A percentile compares a stretch with the other conserved stretches of the same genome.
Conservation (phyloP, 2,113 vertebrate species). For the Ophiodon elongatus region DNA sequence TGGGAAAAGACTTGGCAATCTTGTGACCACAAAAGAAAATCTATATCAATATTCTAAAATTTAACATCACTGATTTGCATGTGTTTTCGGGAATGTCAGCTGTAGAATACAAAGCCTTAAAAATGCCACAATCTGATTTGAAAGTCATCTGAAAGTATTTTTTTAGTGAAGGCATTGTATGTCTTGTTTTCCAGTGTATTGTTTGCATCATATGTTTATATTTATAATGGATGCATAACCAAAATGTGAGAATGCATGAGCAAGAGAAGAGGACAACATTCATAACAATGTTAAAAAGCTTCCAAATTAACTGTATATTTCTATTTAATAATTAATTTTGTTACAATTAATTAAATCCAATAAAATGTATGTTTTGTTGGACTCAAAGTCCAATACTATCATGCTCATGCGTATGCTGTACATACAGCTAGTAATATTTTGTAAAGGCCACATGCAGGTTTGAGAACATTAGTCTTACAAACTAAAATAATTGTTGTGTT, state of each 20-base stretch:
- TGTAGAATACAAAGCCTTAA: slow-evolving; percentile 43
- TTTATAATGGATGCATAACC: slow-evolving; percentile 61
- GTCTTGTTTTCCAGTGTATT: slow-evolving; percentile 31
- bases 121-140: slow-evolving; percentile 39
- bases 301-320: slow-evolving; percentile 48
- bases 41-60: slow-evolving; percentile 11
- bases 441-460: slow-evolving; percentile 82
- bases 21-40: slow-evolving; percentile 20
- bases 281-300: slow-evolving; percentile 40
- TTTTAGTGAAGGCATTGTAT: slow-evolving; percentile 61
- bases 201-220: slow-evolving; percentile 53
- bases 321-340: slow-evolving; percentile 51
- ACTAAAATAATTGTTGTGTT: slow-evolving; percentile 48
- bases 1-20: slow-evolving; percentile 40
- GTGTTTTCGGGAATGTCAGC: slow-evolving; percentile 22
- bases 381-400: slow-evolving; percentile 58
- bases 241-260: slow-evolving; percentile 40
- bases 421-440: slow-evolving; percentile 69
- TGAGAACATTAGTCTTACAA: slow-evolving; percentile 56
- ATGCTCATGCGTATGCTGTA: slow-evolving; percentile 80
- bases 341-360: slow-evolving; percentile 52
- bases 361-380: slow-evolving; percentile 55
- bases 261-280: slow-evolving; percentile 53
- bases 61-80: background rate
- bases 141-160: slow-evolving; percentile 33